phyloP scores from a whole-genome alignment of 2,113 vertebrate genomes.

The Saccopteryx leptura region DNA sequence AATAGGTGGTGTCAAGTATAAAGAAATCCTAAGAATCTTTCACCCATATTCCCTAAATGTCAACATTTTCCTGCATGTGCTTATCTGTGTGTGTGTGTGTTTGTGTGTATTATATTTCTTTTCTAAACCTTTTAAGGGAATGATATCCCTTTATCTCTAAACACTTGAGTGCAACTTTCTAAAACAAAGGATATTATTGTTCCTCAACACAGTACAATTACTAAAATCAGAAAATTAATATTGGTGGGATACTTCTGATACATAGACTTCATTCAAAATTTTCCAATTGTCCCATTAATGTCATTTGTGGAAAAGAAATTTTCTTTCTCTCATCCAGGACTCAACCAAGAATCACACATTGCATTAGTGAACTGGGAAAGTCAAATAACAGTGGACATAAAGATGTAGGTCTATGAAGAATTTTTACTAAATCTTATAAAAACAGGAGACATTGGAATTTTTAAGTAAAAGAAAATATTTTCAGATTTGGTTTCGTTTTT shows the following conservation, averaged over 20 bases:
- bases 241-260: not conserved
- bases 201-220: not conserved
- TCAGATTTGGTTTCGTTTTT: not conserved
- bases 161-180: not conserved
- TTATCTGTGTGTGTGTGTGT: not conserved
- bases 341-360: not conserved
- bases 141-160: not conserved
- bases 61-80: not conserved
- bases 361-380: not conserved
- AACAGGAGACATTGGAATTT: not conserved
- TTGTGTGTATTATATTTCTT: not conserved
- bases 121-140: not conserved
- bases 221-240: conserved; percentile 25
- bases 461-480: not conserved
- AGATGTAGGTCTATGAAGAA: not conserved
- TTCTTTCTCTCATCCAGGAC: not conserved
- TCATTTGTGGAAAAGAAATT: not conserved
- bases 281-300: not conserved
- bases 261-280: not conserved
- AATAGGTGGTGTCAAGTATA: not conserved
- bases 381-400: not conserved
- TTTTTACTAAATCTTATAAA: not conserved
- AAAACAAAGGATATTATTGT: not conserved
- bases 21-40: conserved; percentile 24
- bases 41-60: not conserved